Percentiles rank a stretch among this genome's conserved stretches.
These are phyloP conservation scores for Papilio aristodemus DNA, from an alignment of 1,140 invertebrate genomes.

Conservation along the genomic window DNA sequence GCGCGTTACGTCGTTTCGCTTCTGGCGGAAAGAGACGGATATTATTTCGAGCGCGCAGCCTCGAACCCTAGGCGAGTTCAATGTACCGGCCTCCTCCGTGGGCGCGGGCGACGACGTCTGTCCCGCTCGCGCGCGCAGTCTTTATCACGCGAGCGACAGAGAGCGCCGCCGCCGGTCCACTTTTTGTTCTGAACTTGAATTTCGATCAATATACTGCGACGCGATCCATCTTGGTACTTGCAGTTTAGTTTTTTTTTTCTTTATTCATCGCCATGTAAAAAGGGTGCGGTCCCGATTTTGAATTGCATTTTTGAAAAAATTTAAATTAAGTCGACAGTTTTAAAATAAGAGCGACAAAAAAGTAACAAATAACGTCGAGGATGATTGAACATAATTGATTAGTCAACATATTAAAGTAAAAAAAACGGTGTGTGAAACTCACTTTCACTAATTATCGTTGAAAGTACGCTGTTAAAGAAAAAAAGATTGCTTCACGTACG, in stretches of 20 bases:
- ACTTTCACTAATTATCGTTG: conserved; percentile 35
- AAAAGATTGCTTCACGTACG: conserved; percentile 19
- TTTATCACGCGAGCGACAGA: conserved; percentile 38
- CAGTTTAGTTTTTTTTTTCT: conserved; percentile 37
- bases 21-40: conserved; percentile 49
- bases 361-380: conserved; percentile 7
- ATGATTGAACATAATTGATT: conserved; percentile 17
- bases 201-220: conserved; percentile 68
- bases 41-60: conserved; percentile 47
- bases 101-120: conserved; percentile 47
- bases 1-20: conserved; percentile 37
- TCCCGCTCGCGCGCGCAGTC: conserved; percentile 42
- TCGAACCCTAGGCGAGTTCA: conserved; percentile 55
- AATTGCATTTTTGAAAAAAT: neutral
- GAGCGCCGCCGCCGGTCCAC: conserved; percentile 51
- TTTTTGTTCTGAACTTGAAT: conserved; percentile 72
- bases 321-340: conserved; percentile 9
- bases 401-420: neutral
- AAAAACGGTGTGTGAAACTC: conserved; percentile 15
- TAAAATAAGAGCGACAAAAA: neutral
- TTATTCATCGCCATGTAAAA: conserved; percentile 27
- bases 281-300: conserved; percentile 23
- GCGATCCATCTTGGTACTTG: conserved; percentile 57
- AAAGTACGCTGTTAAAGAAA: conserved; percentile 29
- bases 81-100: conserved; percentile 60